phyloP scores from a whole-genome alignment of 1,140 invertebrate genomes.

The Listronotus oregonensis region DNA sequence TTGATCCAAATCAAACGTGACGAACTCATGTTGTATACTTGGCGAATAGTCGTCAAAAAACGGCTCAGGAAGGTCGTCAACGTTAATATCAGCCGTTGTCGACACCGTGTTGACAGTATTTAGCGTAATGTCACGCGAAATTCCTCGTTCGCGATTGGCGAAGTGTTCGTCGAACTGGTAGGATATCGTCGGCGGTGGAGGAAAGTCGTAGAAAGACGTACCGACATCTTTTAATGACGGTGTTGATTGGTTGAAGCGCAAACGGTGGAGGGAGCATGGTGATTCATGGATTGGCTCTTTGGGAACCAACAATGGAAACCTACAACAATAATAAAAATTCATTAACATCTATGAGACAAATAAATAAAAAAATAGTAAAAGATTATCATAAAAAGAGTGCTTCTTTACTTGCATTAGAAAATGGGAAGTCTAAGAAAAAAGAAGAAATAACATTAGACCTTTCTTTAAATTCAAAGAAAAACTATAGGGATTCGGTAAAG shows the following conservation, averaged over 20 bases:
- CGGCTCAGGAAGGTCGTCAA: constrained; percentile 47
- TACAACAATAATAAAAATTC: not conserved
- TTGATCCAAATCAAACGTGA: constrained; percentile 56
- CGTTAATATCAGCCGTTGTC: constrained; percentile 55
- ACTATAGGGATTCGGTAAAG: too few relatives aligned
- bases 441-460: too few relatives aligned
- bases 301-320: constrained; percentile 58
- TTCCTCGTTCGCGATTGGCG: constrained; percentile 34
- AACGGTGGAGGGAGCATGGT: constrained; percentile 55
- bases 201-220: constrained; percentile 62
- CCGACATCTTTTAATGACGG: constrained; percentile 64
- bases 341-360: not conserved
- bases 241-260: constrained; percentile 57
- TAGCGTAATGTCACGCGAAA: constrained; percentile 53
- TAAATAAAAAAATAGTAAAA: constrained; percentile 3
- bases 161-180: constrained; percentile 53
- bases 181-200: constrained; percentile 57
- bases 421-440: too few relatives aligned
- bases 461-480: too few relatives aligned
- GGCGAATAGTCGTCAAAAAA: constrained; percentile 55
- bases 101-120: constrained; percentile 54
- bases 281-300: constrained; percentile 57
- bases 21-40: constrained; percentile 53
- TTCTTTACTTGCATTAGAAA: too few relatives aligned
- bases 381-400: too few relatives aligned